phyloP scores from a whole-genome alignment of 2,113 vertebrate species.

The Brachypodius melanocephalos region DNA sequence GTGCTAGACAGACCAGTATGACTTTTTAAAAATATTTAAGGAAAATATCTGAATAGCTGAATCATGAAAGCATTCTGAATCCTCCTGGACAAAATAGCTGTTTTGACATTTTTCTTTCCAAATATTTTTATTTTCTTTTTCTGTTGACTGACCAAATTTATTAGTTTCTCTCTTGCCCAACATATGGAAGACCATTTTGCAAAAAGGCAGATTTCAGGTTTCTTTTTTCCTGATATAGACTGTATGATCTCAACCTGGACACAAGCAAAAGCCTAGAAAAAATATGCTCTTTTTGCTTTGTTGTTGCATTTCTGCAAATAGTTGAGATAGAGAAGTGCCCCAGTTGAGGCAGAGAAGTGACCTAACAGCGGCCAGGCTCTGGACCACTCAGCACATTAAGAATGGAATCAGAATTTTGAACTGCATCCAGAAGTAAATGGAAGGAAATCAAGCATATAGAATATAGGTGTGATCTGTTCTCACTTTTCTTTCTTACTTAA shows the following conservation, averaged over 20 bases:
- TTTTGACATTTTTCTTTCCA: neutral
- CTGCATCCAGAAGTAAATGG: conserved; percentile 21
- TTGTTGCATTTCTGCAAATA: neutral
- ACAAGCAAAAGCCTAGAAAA: neutral
- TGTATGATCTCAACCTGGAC: neutral
- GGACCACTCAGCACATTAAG: neutral
- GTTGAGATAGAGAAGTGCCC: neutral
- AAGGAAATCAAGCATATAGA: conserved; percentile 23
- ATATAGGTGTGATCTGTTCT: neutral
- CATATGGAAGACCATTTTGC: neutral
- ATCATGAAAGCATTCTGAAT: neutral
- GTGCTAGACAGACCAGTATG: neutral
- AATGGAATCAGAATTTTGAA: conserved; percentile 6
- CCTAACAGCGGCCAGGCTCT: neutral
- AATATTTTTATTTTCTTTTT: neutral
- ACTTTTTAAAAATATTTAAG: neutral
- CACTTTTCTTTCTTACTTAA: conserved; percentile 18
- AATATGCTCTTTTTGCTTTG: neutral
- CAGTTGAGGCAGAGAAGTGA: neutral
- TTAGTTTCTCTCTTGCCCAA: neutral
- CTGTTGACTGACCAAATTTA: neutral
- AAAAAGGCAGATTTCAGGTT: neutral
- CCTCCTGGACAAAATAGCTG: neutral
- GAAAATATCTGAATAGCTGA: neutral
- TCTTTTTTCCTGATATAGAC: neutral